Evolutionary conservation across 2,888 invertebrate species (phyloP).

Genomic region (Drosophila birchii): DNA sequence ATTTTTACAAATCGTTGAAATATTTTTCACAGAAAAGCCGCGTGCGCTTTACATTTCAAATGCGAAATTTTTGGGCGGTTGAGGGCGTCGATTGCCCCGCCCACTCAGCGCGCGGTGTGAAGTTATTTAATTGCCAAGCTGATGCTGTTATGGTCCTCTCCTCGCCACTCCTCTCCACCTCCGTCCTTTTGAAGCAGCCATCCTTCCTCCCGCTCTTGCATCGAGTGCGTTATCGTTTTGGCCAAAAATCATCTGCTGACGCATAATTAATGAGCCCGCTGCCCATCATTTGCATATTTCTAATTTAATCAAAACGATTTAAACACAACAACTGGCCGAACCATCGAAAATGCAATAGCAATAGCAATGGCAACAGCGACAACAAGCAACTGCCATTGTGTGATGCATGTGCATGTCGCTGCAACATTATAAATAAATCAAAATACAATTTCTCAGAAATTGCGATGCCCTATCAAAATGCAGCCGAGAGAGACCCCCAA

Average conservation of each 20-base stretch:
- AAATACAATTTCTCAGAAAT: slow-evolving; percentile 83
- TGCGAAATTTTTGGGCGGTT: slow-evolving; percentile 33
- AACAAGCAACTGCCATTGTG: slow-evolving; percentile 44
- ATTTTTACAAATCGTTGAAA: slow-evolving; percentile 73
- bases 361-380: slow-evolving; percentile 23
- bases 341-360: slow-evolving; percentile 16
- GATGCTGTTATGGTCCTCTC: slow-evolving; percentile 15
- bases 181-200: no score
- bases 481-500: slow-evolving; percentile 45
- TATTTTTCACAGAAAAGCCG: slow-evolving; percentile 73
- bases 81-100: slow-evolving; percentile 57
- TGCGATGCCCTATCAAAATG: slow-evolving; percentile 82
- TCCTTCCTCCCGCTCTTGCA: background rate
- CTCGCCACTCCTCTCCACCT: background rate
- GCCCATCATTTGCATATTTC: slow-evolving; percentile 80
- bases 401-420: slow-evolving; percentile 78
- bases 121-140: slow-evolving; percentile 82
- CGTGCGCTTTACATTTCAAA: slow-evolving; percentile 72
- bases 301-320: slow-evolving; percentile 81
- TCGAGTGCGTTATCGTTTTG: slow-evolving; percentile 39
- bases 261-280: slow-evolving; percentile 71
- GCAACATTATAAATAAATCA: slow-evolving; percentile 83
- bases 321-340: slow-evolving; percentile 22
- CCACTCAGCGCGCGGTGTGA: slow-evolving; percentile 78
- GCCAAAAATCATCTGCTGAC: slow-evolving; percentile 52